Evolutionary conservation across 2,888 invertebrate species (phyloP), one percentile per base, ranked within the genome.

Genomic region (Tupiocoris notatus): DNA sequence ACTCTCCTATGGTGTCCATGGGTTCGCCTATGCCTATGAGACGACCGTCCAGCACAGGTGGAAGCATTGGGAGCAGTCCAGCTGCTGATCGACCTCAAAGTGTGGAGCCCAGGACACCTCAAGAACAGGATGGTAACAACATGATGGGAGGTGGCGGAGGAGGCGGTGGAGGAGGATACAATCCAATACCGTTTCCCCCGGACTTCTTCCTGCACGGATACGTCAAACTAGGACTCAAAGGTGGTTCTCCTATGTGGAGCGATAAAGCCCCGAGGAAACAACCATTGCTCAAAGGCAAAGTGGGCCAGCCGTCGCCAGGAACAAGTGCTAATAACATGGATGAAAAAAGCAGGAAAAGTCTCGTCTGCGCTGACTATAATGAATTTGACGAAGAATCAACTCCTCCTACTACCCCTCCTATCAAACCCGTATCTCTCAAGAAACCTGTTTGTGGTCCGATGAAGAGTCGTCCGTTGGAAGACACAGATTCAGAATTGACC

Each of bases 41-140:
- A 75, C 83, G 88, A 77, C 87, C 88, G 12, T 87, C 87, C 0
- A 87, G 86, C 77, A 83, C 85, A 16, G 87, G 86, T 21, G 87
- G 86, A 73, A 85, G 85, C 77, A 80, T 83, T 57, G 82, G 82
- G 66, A 86, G 86, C 77, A 86, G 87, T 56, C 86, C 86, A 2
- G 86, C 87, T 84, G 87, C 88, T 0, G 88, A 89, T 78, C 83
- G 88, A 75, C 88, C 88, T 0, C 87, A 86, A 73, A 88, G 88
- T 80, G 86, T 87, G 0, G 88, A 88, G 82, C 88, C 88, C 3
- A 82, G 85, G 59, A 87, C 87, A 17, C 79, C 78, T 57, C 77
- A 78, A 61, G 79, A 77, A 1, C 80, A 84, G 83, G 75, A 75
- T 25, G 64, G 20, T 9, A 63, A 64, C 39, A 68, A 84, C 83